phyloP scores from a whole-genome alignment of 2,888 invertebrate genomes.

The Poecilobothrus nobilitatus region DNA sequence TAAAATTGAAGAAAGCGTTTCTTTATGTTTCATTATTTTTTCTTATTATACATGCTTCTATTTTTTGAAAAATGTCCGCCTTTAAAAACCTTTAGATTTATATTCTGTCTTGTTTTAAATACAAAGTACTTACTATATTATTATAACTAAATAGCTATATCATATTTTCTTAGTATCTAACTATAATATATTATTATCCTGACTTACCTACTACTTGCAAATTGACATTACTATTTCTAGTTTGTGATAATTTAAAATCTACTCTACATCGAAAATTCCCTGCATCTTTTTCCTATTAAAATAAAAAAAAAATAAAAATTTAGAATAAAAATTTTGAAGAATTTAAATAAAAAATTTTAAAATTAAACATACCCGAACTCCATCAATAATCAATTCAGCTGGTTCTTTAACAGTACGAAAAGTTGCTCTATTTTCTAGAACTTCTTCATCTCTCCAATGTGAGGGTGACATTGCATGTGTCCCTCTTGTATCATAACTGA shows the following conservation, averaged over 20 bases:
- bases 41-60: too few relatives aligned
- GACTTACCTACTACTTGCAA: conserved; percentile 69
- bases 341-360: conserved; percentile 12
- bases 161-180: too few relatives aligned
- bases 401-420: conserved; percentile 53
- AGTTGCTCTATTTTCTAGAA: conserved; percentile 52
- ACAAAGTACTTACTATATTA: too few relatives aligned
- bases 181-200: too few relatives aligned
- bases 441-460: conserved; percentile 55
- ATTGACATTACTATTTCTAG: conserved; percentile 67
- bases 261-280: conserved; percentile 69
- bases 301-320: conserved; percentile 13
- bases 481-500: conserved; percentile 54
- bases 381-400: conserved; percentile 53
- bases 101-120: too few relatives aligned
- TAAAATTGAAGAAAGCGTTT: too few relatives aligned
- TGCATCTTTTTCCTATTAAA: conserved; percentile 54
- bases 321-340: conserved; percentile 25
- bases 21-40: too few relatives aligned
- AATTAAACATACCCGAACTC: conserved; percentile 45
- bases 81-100: too few relatives aligned
- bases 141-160: too few relatives aligned
- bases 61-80: too few relatives aligned
- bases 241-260: conserved; percentile 68
- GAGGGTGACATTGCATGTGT: conserved; percentile 51